Base-by-base conservation (phyloP, 2,797 vertebrate species). In the Neosilurus hyrtlii region DNA sequence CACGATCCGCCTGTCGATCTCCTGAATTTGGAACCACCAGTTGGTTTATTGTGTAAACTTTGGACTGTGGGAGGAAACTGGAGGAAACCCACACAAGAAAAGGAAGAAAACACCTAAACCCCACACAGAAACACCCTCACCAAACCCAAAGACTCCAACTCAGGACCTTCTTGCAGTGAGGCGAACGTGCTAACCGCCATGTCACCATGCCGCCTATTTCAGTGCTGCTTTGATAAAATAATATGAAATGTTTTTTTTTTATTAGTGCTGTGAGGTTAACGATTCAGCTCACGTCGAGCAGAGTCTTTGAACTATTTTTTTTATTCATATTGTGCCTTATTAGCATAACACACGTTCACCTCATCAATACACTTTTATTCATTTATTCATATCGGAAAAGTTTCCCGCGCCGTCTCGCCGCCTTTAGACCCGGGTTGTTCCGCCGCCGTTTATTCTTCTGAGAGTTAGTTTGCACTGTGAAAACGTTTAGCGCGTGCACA, bases 261-360 rank as follows among this genome's bases (percentile, higher is more conserved):
- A 52, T 65, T 24, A 30, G 18, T 10, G 4, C 52, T 30, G n/a
- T 4, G 1, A 18, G 35, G 56, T 73, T 54, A 54, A 9, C 9
- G 14, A 72, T 56, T 56, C 72, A 7, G 16, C 26, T 37, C 72
- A 35, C 54, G 54, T 37, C 20, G 20, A 57, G 12, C 26, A 2
- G 24, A 56, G 9, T 4, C 26, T 75, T 57, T 57, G 54, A 35
- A 75, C 11, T 37, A 1, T 30, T 30, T 30, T 26, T 73, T 73
- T 73, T 8, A 18, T 73, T 73, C 71, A 18, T 26, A 22, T 56
- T 75, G 43, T 75, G 20, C 30, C 72, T 75, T 52, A 22, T 75
- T 75, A 75, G 57, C 72, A 75, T 75, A 75, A 35, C 72, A 75
- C 72, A 37, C 72, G 22, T 30, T 22, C 72, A 37, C 52, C 54